Base-by-base conservation (phyloP, 2,113 vertebrate species). In the Strigops habroptila region DNA sequence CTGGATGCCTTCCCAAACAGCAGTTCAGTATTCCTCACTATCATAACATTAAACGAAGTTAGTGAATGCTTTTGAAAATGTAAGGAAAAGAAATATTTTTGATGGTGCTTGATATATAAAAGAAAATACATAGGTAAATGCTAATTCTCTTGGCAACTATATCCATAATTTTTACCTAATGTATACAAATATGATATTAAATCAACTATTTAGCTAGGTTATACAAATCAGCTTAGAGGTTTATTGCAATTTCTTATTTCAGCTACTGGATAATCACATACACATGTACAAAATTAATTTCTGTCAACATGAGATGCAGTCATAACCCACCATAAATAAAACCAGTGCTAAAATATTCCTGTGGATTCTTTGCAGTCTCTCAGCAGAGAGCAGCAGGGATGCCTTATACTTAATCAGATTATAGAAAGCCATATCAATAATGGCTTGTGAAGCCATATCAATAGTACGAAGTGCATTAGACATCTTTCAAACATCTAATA, bases 401-500 rank as follows among this genome's bases (percentile, higher is more conserved):
- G 14, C 6, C 15, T 68, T 86, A 27, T 76, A 31, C 25, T 79
- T 85, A 71, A 82, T 8, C 12, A 76, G 25, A 16, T 51, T 71
- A 44, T 10, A 88, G 43, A 88, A 87, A 82, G 46, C n/a, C n/a
- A n/a, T n/a, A n/a, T n/a, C n/a, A n/a, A n/a, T n/a, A n/a, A n/a
- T n/a, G n/a, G n/a, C 3, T 71, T 77, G 39, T 5, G 30, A 77
- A 73, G 3, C 21, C 1, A 5, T n/a, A 49, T 67, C 48, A 91
- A 77, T 60, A 82, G 67, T 63, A 23, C 30, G 31, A 92, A 95
- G 71, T 85, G 18, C n/a, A 80, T 79, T 79, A 89, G 64, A 90
- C 46, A 91, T 91, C 82, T 95, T 92, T 86, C 86, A 96, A 92
- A 96, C 64, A 75, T 62, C 4, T 30, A 88, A 64, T 75, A 82